phyloP scores from a whole-genome alignment of 2,888 invertebrate species.

The Yponomeuta plumbellus region DNA sequence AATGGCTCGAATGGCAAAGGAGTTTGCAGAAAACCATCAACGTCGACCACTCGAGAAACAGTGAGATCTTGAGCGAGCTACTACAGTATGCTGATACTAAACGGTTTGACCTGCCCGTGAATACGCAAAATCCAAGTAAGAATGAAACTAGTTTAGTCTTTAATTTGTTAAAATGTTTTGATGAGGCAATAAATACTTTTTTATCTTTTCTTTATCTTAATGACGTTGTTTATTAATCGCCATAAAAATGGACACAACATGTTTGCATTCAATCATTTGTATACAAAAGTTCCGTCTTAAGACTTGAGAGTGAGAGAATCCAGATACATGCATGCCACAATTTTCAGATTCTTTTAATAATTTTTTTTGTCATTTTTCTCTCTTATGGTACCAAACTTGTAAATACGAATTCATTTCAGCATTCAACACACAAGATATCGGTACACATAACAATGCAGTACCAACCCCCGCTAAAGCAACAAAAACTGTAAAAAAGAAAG shows the following conservation, averaged over 20 bases:
- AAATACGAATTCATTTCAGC: conserved; percentile 31
- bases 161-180: too few species aligned
- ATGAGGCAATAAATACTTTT: too few species aligned
- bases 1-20: conserved; percentile 68
- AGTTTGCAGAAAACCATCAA: conserved; percentile 58
- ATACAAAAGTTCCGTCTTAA: too few species aligned
- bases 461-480: conserved; percentile 37
- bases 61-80: conserved; percentile 58
- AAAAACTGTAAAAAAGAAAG: conserved; percentile 42
- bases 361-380: too few species aligned
- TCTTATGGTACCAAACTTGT: too few species aligned
- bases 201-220: too few species aligned
- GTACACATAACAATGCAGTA: conserved; percentile 30
- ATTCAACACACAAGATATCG: conserved; percentile 39
- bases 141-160: background rate
- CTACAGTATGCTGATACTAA: conserved; percentile 69
- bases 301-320: too few species aligned
- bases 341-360: too few species aligned
- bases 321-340: too few species aligned
- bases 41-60: conserved; percentile 62
- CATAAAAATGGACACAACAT: too few species aligned
- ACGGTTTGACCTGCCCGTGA: conserved; percentile 58
- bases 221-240: too few species aligned
- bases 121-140: conserved; percentile 60
- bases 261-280: too few species aligned